These are phyloP conservation scores for Chamaea fasciata DNA, from an alignment of 2,113 vertebrate genomes.

Conservation along the genomic window DNA sequence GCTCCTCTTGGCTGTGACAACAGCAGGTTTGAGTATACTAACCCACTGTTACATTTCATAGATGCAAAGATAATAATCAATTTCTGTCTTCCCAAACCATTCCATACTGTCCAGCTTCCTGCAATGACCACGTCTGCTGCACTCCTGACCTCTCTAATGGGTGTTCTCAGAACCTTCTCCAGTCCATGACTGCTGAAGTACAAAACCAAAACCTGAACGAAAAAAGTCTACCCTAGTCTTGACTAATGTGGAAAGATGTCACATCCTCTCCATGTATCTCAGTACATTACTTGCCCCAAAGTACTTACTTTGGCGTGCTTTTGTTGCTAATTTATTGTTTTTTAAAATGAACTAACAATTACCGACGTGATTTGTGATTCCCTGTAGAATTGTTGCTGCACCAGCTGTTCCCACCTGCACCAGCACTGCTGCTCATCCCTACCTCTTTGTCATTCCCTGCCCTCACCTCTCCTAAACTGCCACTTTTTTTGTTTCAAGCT, in stretches of 20 bases:
- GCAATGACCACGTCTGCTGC: neutral
- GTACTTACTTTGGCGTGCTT: neutral
- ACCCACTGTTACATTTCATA: neutral
- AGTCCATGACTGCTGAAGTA: neutral
- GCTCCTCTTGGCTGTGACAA: neutral
- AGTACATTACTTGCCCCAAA: neutral
- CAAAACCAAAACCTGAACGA: neutral
- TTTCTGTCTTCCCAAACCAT: neutral
- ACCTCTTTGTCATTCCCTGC: neutral
- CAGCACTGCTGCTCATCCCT: accelerated
- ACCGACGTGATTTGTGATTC: neutral
- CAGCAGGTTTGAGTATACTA: neutral
- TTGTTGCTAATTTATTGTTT: neutral
- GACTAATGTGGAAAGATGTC: neutral
- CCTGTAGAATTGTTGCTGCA: neutral
- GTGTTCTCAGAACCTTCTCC: neutral
- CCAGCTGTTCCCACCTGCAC: neutral
- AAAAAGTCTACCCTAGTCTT: neutral
- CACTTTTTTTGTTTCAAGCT: neutral
- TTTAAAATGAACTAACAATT: neutral
- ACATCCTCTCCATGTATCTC: neutral
- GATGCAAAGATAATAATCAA: neutral
- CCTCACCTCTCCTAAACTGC: neutral
- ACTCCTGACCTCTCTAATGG: neutral
- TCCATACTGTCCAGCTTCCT: neutral